Evolutionary conservation across 2,888 invertebrate species (phyloP), one percentile per base, ranked within the genome.

Genomic region (Campaea margaritaria): DNA sequence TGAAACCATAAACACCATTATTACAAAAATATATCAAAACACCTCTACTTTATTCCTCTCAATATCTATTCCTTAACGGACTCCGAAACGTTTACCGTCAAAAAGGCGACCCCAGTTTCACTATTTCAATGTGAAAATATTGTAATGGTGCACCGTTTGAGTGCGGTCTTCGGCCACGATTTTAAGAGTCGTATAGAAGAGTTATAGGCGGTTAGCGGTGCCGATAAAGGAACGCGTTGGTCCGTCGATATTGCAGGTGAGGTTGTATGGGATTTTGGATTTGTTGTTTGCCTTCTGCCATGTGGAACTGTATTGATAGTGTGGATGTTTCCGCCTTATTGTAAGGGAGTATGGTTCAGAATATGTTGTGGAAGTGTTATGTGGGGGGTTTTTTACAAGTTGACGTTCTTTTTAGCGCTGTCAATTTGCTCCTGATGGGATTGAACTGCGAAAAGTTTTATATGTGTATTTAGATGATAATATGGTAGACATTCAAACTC

Each of bases 111-210:
- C 47, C 47, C 34, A 42, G 45, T 7, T 52, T 44, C 48, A 75
- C 73, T 80, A 81, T 83, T 79, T 83, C 74, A 74, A 72, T 70
- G 79, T 65, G 73, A 83, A 83, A 82, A 84, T 83, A 82, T 81
- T 78, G 82, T 81, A 84, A 84, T 83, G 78, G 82, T 72, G 74
- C 68, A 75, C 70, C 70, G 53, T 62, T 70, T 62, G 64, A 68
- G 68, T 51, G 70, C 70, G 73, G 76, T 75, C 66, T 71, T 72
- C 69, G 73, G 71, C 67, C 67, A 65, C 74, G 74, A 74, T 79
- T 82, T 79, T 79, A 74, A 77, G 74, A 81, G 78, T 72, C 77
- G 79, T 81, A 73, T 74, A 77, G 60, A 67, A 81, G 80, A 83
- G 62, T 80, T 81, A 81, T 78, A 61, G 79, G 57, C 64, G 74